phyloP scores from a whole-genome alignment of 2,888 invertebrate species.

The Thysanoteuthis rhombus region DNA sequence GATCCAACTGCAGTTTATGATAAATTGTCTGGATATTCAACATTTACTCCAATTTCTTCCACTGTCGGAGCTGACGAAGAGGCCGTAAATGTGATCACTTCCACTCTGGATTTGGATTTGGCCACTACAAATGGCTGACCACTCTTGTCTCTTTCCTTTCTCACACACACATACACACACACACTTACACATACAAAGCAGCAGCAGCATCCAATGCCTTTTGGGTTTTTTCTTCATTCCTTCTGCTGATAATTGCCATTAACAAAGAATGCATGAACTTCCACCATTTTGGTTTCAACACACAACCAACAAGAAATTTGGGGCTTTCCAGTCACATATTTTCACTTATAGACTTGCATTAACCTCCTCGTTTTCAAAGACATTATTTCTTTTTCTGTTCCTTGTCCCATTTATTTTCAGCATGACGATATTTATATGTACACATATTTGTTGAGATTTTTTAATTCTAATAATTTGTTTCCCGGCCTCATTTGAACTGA shows the following conservation, averaged over 20 bases:
- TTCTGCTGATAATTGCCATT: background rate
- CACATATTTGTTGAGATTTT: background rate
- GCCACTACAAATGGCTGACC: background rate
- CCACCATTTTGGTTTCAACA: background rate
- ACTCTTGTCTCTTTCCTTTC: background rate
- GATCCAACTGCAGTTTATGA: background rate
- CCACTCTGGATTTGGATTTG: background rate
- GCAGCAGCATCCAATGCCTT: background rate
- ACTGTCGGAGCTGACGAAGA: background rate
- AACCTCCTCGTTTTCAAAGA: background rate
- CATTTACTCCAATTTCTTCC: background rate
- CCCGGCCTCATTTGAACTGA: background rate
- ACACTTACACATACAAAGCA: background rate
- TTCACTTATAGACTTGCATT: background rate
- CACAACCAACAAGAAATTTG: background rate
- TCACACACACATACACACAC: background rate
- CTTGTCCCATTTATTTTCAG: background rate
- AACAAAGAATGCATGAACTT: background rate
- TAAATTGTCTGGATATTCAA: background rate
- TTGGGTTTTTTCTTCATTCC: background rate
- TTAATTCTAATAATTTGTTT: no score
- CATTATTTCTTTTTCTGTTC: background rate
- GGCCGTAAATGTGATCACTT: background rate
- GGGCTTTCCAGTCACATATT: background rate
- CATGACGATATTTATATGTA: background rate